phyloP scores from a whole-genome alignment of 1,140 invertebrate genomes.

The Zaprionus inermis region DNA sequence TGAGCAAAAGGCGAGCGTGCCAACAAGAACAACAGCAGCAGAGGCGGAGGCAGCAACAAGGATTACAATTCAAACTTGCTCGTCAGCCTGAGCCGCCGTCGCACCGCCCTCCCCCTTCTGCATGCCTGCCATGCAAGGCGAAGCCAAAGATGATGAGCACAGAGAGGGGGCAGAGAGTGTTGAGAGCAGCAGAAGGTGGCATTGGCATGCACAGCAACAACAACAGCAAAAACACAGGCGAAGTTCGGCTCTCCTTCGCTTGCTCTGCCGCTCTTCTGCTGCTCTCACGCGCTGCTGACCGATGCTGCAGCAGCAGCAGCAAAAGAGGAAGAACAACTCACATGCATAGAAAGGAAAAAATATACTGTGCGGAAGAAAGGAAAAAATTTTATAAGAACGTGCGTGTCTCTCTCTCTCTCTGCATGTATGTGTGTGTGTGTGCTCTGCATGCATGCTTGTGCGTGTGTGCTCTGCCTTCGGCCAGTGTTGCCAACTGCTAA shows the following conservation, averaged over 20 bases:
- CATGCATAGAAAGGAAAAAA: conserved; percentile 58
- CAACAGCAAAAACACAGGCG: conserved; percentile 28
- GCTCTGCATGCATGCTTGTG: conserved; percentile 4
- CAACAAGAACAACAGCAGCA: conserved; percentile 63
- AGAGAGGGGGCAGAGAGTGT: not conserved
- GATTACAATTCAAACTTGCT: conserved; percentile 81
- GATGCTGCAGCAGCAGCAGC: conserved; percentile 49
- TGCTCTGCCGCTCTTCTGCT: conserved; percentile 11
- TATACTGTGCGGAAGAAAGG: conserved; percentile 68
- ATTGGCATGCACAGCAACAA: conserved; percentile 49
- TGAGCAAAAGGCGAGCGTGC: conserved; percentile 66
- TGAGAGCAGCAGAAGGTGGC: conserved; percentile 56
- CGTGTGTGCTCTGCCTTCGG: conserved; percentile 6
- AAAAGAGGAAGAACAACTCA: conserved; percentile 38
- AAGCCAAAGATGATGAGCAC: conserved; percentile 27
- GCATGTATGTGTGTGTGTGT: conserved; percentile 7
- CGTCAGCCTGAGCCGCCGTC: conserved; percentile 48
- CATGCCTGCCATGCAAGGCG: conserved; percentile 58
- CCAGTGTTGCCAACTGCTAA: conserved; percentile 4
- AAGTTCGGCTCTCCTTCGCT: conserved; percentile 54
- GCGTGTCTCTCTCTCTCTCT: conserved; percentile 49
- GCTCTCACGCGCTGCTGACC: conserved; percentile 10
- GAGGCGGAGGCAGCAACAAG: conserved; percentile 54
- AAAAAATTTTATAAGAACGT: conserved; percentile 71
- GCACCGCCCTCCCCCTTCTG: not conserved